These are phyloP conservation scores for Sicus ferrugineus DNA, from an alignment of 2,888 invertebrate genomes.

Conservation along the genomic window DNA sequence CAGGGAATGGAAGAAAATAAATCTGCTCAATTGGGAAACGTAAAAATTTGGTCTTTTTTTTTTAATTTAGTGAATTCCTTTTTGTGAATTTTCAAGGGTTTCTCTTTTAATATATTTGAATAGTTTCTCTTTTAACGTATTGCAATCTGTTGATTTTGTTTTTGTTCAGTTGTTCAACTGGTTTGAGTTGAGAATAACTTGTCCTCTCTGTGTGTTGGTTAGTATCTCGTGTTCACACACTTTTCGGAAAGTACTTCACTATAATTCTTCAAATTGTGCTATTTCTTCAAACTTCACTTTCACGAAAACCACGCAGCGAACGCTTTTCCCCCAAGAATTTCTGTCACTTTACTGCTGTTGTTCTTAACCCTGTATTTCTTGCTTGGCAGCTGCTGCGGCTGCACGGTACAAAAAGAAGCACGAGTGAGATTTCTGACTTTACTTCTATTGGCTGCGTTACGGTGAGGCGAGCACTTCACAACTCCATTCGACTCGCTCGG, in stretches of 20 bases:
- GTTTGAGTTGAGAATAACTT: slow-evolving; percentile 15
- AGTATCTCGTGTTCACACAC: background rate
- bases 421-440: slow-evolving; percentile 18
- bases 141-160: slow-evolving; percentile 16
- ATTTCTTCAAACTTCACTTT: background rate
- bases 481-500: slow-evolving; percentile 43
- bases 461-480: slow-evolving; percentile 31
- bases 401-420: slow-evolving; percentile 9
- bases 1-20: background rate
- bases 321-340: too few relatives aligned
- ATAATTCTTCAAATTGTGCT: background rate
- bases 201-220: background rate
- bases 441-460: slow-evolving; percentile 45
- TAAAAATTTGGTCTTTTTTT: background rate
- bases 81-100: slow-evolving; percentile 5
- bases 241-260: background rate
- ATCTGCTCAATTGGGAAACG: background rate
- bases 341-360: background rate
- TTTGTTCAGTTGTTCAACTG: slow-evolving; percentile 19
- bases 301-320: background rate
- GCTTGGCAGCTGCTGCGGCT: too few relatives aligned
- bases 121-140: too few relatives aligned
- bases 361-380: background rate
- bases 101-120: background rate
- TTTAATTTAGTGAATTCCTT: background rate